phyloP scores from a whole-genome alignment of 1,140 invertebrate genomes.

The Orchestia grillus region DNA sequence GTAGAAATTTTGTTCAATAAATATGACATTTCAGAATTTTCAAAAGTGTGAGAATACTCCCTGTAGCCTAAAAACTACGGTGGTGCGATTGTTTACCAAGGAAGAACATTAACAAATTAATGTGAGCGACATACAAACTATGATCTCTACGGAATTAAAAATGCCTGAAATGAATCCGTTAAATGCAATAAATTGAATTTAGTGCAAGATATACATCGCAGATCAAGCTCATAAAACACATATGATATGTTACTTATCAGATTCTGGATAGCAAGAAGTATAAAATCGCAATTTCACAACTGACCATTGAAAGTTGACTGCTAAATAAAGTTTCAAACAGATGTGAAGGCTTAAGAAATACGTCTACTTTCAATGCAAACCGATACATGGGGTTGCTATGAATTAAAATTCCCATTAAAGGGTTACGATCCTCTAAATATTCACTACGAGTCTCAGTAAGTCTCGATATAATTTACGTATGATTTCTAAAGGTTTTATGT shows the following conservation, averaged over 20 bases:
- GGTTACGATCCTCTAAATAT: not conserved
- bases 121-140: too few relatives aligned
- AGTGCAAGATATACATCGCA: too few relatives aligned
- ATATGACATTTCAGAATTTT: too few relatives aligned
- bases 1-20: too few relatives aligned
- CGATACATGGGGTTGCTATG: not conserved
- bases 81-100: too few relatives aligned
- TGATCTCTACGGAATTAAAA: too few relatives aligned
- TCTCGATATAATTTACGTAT: not conserved
- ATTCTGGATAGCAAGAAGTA: not conserved
- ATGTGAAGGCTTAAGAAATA: not conserved
- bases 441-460: not conserved
- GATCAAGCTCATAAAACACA: not conserved
- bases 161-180: too few relatives aligned
- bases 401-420: not conserved
- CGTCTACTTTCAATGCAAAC: not conserved
- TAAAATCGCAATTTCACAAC: not conserved
- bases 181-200: too few relatives aligned
- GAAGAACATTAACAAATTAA: too few relatives aligned
- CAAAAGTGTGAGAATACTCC: too few relatives aligned
- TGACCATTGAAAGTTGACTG: not conserved
- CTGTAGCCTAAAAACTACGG: too few relatives aligned
- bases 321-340: not conserved
- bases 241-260: not conserved
- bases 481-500: not conserved